Percentiles rank a stretch among this genome's conserved stretches.
Conservation (phyloP, 2,888 invertebrate genomes). For the Eristalis intricaria region DNA sequence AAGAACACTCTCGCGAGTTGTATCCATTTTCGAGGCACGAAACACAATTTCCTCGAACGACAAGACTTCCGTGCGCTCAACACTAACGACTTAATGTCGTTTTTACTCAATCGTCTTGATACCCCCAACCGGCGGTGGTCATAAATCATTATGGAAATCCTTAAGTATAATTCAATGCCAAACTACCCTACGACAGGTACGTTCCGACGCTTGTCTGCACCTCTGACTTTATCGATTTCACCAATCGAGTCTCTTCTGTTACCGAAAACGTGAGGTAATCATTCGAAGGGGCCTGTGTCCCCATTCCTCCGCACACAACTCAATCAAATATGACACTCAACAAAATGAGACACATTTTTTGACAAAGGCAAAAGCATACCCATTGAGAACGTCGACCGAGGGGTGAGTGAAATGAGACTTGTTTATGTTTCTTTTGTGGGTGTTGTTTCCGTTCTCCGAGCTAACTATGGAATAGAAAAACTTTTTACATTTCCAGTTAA, state of each 20-base stretch:
- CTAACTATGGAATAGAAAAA: background rate
- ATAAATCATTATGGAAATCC: constrained; percentile 48
- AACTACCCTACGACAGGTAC: background rate
- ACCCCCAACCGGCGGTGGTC: constrained; percentile 27
- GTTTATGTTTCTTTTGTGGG: background rate
- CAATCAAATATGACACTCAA: background rate
- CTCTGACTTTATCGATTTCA: background rate
- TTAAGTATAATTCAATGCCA: constrained; percentile 32
- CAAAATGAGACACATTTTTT: background rate
- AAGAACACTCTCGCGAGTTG: background rate
- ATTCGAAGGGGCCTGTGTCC: background rate
- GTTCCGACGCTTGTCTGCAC: background rate
- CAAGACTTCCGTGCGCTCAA: constrained; percentile 2
- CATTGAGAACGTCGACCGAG: background rate
- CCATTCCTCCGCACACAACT: background rate
- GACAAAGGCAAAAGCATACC: background rate
- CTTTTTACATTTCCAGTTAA: background rate
- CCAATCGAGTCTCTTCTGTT: background rate
- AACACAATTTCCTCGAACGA: background rate
- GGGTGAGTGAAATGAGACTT: background rate
- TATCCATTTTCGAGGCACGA: background rate
- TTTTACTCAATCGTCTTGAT: constrained; percentile 16
- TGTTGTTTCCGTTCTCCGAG: background rate
- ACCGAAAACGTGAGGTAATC: background rate
- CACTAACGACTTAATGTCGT: constrained; percentile 43